phyloP scores from a whole-genome alignment of 2,888 invertebrate species.

The Venusia cambrica region DNA sequence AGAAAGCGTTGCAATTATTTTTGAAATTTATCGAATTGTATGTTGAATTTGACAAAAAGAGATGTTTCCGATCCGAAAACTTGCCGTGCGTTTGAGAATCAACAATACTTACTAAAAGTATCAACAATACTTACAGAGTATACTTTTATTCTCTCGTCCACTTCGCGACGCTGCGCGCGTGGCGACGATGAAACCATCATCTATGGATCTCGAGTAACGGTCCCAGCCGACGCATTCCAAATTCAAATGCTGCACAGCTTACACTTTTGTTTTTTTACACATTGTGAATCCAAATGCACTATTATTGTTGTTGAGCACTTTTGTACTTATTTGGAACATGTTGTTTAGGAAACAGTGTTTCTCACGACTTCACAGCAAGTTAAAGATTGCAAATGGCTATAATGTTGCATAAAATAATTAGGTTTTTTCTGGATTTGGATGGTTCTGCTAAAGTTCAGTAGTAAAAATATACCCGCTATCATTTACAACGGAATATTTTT shows the following conservation, averaged over 20 bases:
- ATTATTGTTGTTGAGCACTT: conserved; percentile 1
- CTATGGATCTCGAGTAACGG: conserved; percentile 55
- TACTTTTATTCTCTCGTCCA: conserved; percentile 75
- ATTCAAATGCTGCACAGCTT: conserved; percentile 13
- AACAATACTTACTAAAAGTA: neutral
- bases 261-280: conserved; percentile 1
- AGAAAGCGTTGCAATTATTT: too few species aligned
- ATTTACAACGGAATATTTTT: too few species aligned
- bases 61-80: too few species aligned
- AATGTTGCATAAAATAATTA: too few species aligned
- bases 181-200: conserved; percentile 79
- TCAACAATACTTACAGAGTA: conserved; percentile 66
- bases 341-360: neutral
- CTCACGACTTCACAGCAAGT: too few species aligned
- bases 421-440: too few species aligned
- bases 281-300: conserved; percentile 4
- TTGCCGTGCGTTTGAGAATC: too few species aligned
- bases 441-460: too few species aligned
- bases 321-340: neutral
- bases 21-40: too few species aligned
- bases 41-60: too few species aligned
- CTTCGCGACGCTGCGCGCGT: conserved; percentile 72
- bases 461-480: too few species aligned
- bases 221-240: conserved; percentile 19
- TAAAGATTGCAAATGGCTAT: conserved; percentile 16